Conservation (phyloP, 35 echinoderm and acorn worm genomes). For the Patiria miniata region DNA sequence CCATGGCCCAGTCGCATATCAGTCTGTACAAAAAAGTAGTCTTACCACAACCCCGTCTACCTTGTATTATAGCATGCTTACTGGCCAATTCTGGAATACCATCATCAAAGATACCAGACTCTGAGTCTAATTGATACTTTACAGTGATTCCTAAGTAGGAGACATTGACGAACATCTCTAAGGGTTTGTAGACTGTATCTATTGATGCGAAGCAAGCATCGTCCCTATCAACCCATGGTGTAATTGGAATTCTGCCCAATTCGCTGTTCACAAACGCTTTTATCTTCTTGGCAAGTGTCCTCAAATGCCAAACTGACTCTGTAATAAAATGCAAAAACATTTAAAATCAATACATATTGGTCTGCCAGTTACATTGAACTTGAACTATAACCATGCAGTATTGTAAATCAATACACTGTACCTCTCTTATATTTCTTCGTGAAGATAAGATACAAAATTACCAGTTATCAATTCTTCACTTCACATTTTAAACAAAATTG, state of each 20-base stretch:
- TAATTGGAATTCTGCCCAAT: not conserved
- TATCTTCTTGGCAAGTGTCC: too few relatives aligned
- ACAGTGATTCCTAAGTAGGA: not conserved
- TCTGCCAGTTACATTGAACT: too few relatives aligned
- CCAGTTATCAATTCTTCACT: too few relatives aligned
- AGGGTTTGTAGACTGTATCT: not conserved
- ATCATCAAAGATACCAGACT: not conserved
- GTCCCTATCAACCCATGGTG: not conserved
- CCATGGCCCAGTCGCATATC: not conserved
- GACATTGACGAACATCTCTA: not conserved
- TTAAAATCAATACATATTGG: too few relatives aligned
- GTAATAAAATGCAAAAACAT: too few relatives aligned
- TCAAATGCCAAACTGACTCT: too few relatives aligned
- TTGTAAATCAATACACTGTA: too few relatives aligned
- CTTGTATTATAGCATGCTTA: not conserved
- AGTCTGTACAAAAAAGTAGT: not conserved
- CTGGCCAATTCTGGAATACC: not conserved
- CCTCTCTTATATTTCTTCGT: too few relatives aligned
- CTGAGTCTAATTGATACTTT: constrained; percentile 6
- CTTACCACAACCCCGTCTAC: not conserved
- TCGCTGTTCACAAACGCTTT: too few relatives aligned
- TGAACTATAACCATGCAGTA: too few relatives aligned
- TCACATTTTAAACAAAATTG: too few relatives aligned
- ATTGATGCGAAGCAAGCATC: not conserved
- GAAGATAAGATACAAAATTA: too few relatives aligned